Evolutionary conservation across 2,888 invertebrate species (phyloP).

Genomic region (Zygogramma bicolorata): DNA sequence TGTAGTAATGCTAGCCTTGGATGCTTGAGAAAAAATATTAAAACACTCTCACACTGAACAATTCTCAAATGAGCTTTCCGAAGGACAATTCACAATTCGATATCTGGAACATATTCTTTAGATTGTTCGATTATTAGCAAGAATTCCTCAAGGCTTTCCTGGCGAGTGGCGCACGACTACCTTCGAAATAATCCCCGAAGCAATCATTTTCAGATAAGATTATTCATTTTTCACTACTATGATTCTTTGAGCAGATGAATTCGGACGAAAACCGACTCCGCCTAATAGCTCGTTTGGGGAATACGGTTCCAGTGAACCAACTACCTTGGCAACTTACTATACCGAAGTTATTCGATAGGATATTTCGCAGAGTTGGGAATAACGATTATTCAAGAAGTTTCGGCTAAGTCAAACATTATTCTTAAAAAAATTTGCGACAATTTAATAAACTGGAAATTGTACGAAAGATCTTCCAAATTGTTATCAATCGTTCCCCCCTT

Average conservation of each 20-base stretch:
- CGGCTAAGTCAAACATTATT: conserved; percentile 31
- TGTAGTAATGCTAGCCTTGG: too few species aligned
- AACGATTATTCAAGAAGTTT: conserved; percentile 29
- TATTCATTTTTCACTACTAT: conserved; percentile 33
- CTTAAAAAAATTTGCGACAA: conserved; percentile 32
- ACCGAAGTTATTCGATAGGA: conserved; percentile 19
- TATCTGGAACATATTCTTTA: too few species aligned
- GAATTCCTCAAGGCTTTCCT: too few species aligned
- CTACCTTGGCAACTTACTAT: conserved; percentile 32
- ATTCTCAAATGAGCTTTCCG: too few species aligned
- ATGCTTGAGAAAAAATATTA: too few species aligned
- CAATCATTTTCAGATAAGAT: conserved; percentile 32
- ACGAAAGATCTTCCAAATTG: too few species aligned
- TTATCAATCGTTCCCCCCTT: too few species aligned
- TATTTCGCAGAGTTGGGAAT: conserved; percentile 19
- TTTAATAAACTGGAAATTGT: conserved; percentile 30
- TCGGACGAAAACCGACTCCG: conserved; percentile 30
- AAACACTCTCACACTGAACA: too few species aligned
- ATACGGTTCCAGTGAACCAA: conserved; percentile 32
- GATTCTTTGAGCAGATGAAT: conserved; percentile 31
- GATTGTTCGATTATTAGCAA: too few species aligned
- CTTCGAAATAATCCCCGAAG: conserved; percentile 25
- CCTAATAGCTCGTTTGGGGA: conserved; percentile 36
- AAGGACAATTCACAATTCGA: too few species aligned
- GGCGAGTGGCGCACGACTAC: neutral